Evolutionary conservation across 2,888 invertebrate species (phyloP).

Genomic region (Philereme transversata): DNA sequence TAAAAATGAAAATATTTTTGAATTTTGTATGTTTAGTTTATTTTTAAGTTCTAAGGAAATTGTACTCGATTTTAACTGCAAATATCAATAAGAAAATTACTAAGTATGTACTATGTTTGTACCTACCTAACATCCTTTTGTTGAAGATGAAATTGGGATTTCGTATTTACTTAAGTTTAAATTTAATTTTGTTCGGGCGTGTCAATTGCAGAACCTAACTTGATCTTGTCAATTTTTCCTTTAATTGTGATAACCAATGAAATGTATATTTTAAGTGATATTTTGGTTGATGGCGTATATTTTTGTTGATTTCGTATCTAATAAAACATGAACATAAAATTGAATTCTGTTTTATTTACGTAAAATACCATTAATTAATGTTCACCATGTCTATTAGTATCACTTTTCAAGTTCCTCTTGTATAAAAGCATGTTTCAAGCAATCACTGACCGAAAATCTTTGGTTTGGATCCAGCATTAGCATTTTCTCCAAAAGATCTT

Average conservation of each 20-base stretch:
- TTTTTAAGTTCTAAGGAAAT: neutral
- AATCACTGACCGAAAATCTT: slow-evolving; percentile 94
- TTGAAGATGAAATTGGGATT: neutral
- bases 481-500: slow-evolving; percentile 96
- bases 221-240: slow-evolving; percentile 64
- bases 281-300: slow-evolving; percentile 74
- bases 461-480: slow-evolving; percentile 95
- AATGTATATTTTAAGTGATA: slow-evolving; percentile 66
- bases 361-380: slow-evolving; percentile 22
- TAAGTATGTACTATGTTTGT: neutral
- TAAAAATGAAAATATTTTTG: slow-evolving; percentile 14
- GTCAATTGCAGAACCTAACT: slow-evolving; percentile 34
- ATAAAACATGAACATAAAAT: slow-evolving; percentile 67
- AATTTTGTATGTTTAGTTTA: slow-evolving; percentile 13
- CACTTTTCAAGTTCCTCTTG: slow-evolving; percentile 59
- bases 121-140: neutral
- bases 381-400: slow-evolving; percentile 34
- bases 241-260: slow-evolving; percentile 74
- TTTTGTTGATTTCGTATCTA: slow-evolving; percentile 71
- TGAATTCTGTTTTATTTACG: slow-evolving; percentile 58
- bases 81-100: neutral
- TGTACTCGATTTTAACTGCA: neutral
- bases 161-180: neutral
- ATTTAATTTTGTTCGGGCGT: slow-evolving; percentile 17
- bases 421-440: slow-evolving; percentile 96